phyloP scores from a whole-genome alignment of 2,797 vertebrate genomes.

The Chaunax sp. region DNA sequence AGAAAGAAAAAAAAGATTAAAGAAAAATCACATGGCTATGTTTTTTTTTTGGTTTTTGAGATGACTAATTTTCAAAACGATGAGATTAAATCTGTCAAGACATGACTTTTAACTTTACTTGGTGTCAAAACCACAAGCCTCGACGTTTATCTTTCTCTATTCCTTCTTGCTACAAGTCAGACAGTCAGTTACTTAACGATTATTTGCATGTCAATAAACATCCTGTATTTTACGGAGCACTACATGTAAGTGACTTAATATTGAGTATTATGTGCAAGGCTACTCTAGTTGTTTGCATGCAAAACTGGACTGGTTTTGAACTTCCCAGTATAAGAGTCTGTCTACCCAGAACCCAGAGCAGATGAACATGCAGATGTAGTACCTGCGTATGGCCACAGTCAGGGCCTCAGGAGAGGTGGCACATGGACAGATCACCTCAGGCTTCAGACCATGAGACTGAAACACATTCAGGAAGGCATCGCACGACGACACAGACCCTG shows the following conservation, averaged over 20 bases:
- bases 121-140: not conserved
- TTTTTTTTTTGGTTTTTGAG: not conserved
- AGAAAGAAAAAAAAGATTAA: too few relatives aligned
- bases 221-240: not conserved
- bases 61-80: too few relatives aligned
- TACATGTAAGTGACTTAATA: not conserved
- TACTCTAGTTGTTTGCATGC: not conserved
- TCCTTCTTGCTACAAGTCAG: not conserved
- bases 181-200: not conserved
- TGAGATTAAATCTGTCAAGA: not conserved
- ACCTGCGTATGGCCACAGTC: conserved; percentile 98
- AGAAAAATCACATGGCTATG: not conserved
- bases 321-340: too few relatives aligned
- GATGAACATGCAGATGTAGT: conserved; percentile 23
- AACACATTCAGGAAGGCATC: conserved; percentile 98
- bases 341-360: not conserved
- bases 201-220: not conserved
- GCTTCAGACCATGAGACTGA: conserved; percentile 95
- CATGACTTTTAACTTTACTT: not conserved
- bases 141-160: not conserved
- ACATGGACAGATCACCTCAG: conserved; percentile 97
- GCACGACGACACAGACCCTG: conserved; percentile 98
- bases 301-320: not conserved
- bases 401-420: conserved; percentile 97
- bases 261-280: not conserved